Base-by-base conservation (phyloP, 2,797 vertebrate genomes). In the Sternarchorhynchus goeldii region DNA sequence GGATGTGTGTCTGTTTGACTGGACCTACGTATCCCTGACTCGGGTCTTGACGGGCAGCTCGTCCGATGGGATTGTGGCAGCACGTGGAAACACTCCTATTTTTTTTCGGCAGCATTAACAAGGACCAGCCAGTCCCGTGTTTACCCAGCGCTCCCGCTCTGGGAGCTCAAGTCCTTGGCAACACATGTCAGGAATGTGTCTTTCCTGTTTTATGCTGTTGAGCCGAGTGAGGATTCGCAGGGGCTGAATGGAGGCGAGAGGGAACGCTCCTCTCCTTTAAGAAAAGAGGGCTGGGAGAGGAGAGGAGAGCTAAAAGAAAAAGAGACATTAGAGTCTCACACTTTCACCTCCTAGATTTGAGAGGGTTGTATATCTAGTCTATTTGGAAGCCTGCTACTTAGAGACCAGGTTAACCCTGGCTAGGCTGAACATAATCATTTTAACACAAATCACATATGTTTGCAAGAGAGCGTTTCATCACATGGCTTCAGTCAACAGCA, bases 101-200 rank as follows among this genome's bases (percentile, higher is more conserved):
- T 71, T 71, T 69, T 16, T n/a, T 60, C 20, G 56, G 50, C 59
- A 34, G 39, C 83, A 76, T 85, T 85, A 88, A 87, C 60, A 56
- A 87, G 82, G 77, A 82, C 76, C 80, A 68, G 82, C 68, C 78
- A 89, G 88, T 83, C 69, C 79, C 20, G 36, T 84, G 83, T 88
- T 88, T 89, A 87, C 86, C 34, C 14, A 80, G 81, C 72, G 70
- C 82, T 10, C 73, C 66, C 34, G 74, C 83, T 76, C 45, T 55
- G 6, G 80, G 83, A 83, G 65, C 78, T 81, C 77, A 78, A 82
- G 50, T 75, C 81, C 82, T 85, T 60, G 7, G 81, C 85, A 72
- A 81, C 84, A 82, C 89, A 84, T 87, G 85, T 83, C 60, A 81
- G 85, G 84, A 88, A 87, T 86, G 86, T 87, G 81, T 83, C 78